Evolutionary conservation across 2,113 vertebrate genomes (phyloP).

Genomic region (Otis tarda): DNA sequence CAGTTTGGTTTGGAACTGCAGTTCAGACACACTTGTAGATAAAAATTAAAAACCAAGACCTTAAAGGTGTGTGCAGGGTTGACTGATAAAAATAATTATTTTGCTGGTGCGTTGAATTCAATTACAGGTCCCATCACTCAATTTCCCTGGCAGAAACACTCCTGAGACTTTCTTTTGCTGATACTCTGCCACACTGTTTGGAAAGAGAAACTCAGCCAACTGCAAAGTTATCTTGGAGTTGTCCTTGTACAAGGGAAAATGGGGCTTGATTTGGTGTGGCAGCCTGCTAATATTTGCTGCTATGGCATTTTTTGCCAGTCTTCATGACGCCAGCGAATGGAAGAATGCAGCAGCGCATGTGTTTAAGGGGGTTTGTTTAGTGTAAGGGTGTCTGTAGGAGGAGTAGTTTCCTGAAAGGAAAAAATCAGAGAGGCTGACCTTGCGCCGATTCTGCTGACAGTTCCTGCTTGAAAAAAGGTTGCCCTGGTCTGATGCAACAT

Average conservation of each 20-base stretch:
- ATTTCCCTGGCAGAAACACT: neutral
- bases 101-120: neutral
- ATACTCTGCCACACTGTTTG: neutral
- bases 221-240: slow-evolving; percentile 36
- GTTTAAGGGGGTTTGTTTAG: neutral
- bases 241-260: slow-evolving; percentile 46
- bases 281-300: slow-evolving; percentile 44
- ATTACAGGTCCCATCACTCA: neutral
- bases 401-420: slow-evolving; percentile 55
- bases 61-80: neutral
- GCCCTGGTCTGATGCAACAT: neutral
- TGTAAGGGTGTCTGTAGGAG: slow-evolving; percentile 6
- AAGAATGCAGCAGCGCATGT: neutral
- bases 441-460: slow-evolving; percentile 39
- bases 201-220: slow-evolving; percentile 7
- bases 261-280: slow-evolving; percentile 37
- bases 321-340: neutral
- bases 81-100: neutral
- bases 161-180: neutral
- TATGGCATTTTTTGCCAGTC: slow-evolving; percentile 52
- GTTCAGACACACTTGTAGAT: neutral
- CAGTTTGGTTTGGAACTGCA: neutral
- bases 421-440: slow-evolving; percentile 9
- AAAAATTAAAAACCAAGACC: neutral
- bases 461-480: slow-evolving; percentile 42